Conservation (phyloP, 1,140 invertebrate genomes). For the Drusus annulatus region DNA sequence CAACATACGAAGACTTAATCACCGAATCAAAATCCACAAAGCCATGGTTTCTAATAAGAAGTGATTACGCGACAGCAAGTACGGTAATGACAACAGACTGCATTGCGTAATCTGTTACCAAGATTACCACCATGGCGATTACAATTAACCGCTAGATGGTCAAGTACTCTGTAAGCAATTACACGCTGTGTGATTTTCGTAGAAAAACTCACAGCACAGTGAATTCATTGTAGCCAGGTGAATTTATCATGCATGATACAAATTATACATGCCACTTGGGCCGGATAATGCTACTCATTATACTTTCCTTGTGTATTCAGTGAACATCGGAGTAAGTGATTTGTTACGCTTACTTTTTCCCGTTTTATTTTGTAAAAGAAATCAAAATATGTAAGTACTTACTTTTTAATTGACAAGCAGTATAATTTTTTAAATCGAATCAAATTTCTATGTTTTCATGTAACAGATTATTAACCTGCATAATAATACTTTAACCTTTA, state of each 20-base stretch:
- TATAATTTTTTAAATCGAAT: no score
- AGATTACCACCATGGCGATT: slow-evolving; percentile 1
- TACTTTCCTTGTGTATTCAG: slow-evolving; percentile 9
- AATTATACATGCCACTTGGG: slow-evolving; percentile 4
- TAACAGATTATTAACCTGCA: no score
- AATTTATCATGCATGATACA: slow-evolving; percentile 14
- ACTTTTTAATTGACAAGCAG: no score
- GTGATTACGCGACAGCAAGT: not conserved
- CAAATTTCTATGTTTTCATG: no score
- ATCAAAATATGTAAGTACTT: no score
- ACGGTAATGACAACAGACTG: not conserved
- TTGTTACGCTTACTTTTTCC: no score
- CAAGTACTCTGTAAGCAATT: slow-evolving; percentile 33
- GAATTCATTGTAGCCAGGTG: not conserved
- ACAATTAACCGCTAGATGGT: slow-evolving; percentile 37
- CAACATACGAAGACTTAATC: slow-evolving; percentile 4
- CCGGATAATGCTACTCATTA: not conserved
- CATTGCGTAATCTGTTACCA: not conserved
- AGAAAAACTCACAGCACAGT: not conserved
- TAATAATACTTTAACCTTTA: no score
- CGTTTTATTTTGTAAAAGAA: no score
- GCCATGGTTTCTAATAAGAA: not conserved
- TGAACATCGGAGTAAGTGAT: no score
- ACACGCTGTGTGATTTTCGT: not conserved
- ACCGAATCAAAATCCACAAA: not conserved